Evolutionary conservation across 2,797 vertebrate genomes (phyloP), one percentile per base, ranked within the genome.

Genomic region (Poecilia gillii): DNA sequence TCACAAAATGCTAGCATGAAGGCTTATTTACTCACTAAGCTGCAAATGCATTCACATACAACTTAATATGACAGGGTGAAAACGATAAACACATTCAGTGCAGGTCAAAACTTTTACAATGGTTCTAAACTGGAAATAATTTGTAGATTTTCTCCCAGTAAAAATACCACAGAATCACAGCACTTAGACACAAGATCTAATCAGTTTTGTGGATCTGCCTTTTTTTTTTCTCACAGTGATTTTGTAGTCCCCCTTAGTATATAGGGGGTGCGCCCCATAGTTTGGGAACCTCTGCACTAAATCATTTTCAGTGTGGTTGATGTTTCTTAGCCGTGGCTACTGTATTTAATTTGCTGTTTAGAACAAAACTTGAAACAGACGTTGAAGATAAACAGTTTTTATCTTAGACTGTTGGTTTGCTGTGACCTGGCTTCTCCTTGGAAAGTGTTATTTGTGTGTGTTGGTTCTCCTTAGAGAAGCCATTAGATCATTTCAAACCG

Each of bases 1-100:
- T 18, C 28, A 76, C 2, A 86, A 76, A 81, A 76, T 0, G 6
- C 13, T 28, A 7, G 41, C 41, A 45, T 45, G 25, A 45, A 74
- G 33, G 43, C 76, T 53, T 36, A 81, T 66, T 59, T 45, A 81
- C 74, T 31, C 62, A n/a, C 28, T 68, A 59, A 78, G 77, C 46
- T 47, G 57, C 36, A 75, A 76, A 72, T 72, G 25, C 41, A 46
- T 36, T 33, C 8, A 20, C 7, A 55, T 57, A 18, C 23, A 78
- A 20, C 81, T 28, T 74, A 23, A 23, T 68, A 2, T 53, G 28
- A 70, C 20, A 53, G 41, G 20, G 73, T 75, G 25, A 74, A 70
- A 47, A 2, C 31, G 18, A 88, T 74, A 39, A 77, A 74, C 43
- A 33, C 49, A 59, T 31, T 59, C 28, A 31, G 28, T 13, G 57